phyloP scores from a whole-genome alignment of 2,888 invertebrate species.

The Baccha elongata region DNA sequence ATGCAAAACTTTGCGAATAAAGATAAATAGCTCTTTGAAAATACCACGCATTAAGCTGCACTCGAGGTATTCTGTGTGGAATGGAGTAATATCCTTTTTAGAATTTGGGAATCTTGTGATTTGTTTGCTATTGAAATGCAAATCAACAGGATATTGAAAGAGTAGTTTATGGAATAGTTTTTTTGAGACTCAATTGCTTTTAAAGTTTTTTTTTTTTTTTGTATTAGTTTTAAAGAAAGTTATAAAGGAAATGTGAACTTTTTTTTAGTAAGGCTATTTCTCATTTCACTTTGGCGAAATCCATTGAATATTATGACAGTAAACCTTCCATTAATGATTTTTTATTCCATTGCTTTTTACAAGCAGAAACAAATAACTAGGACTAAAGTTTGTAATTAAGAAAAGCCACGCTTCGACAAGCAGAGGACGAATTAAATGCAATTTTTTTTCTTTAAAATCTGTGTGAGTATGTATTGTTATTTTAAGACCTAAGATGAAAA shows the following conservation, averaged over 20 bases:
- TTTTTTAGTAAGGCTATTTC: too few relatives aligned
- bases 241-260: neutral
- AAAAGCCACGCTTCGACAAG: too few relatives aligned
- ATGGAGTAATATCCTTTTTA: slow-evolving; percentile 25
- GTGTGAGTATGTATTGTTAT: too few relatives aligned
- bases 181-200: slow-evolving; percentile 48
- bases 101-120: slow-evolving; percentile 51
- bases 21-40: slow-evolving; percentile 71
- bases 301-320: too few relatives aligned
- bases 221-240: neutral
- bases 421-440: too few relatives aligned
- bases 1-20: slow-evolving; percentile 72
- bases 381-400: too few relatives aligned
- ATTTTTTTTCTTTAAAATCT: too few relatives aligned
- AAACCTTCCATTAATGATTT: too few relatives aligned
- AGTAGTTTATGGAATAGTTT: slow-evolving; percentile 45
- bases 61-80: neutral
- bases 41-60: slow-evolving; percentile 54
- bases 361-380: too few relatives aligned
- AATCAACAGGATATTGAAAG: slow-evolving; percentile 70
- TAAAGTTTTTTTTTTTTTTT: slow-evolving; percentile 1
- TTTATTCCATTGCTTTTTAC: too few relatives aligned
- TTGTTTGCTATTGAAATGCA: slow-evolving; percentile 72
- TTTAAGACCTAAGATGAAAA: too few relatives aligned
- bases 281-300: too few relatives aligned